Percentiles rank a stretch among this genome's conserved stretches.
Evolutionary conservation across 2,113 vertebrate species (phyloP).

Genomic region (Chamaea fasciata): DNA sequence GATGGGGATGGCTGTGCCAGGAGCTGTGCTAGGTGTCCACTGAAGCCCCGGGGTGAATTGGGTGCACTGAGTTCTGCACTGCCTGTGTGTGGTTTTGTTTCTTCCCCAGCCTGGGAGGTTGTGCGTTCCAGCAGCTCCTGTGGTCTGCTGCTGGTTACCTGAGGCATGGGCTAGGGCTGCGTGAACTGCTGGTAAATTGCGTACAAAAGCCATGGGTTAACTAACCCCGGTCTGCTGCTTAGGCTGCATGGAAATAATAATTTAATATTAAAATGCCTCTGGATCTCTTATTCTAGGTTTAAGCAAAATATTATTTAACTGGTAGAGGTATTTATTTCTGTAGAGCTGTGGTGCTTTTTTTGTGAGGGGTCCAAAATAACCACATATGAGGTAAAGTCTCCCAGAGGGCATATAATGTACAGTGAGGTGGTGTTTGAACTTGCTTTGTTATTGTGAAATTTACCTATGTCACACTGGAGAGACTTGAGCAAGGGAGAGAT

Average conservation of each 20-base stretch:
- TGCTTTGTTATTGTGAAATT: slow-evolving; percentile 55
- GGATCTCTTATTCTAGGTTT: not conserved
- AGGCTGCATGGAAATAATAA: not conserved
- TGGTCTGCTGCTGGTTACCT: not conserved
- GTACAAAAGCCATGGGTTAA: not conserved
- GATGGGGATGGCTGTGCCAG: not conserved
- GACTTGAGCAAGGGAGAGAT: slow-evolving; percentile 40
- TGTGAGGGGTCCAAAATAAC: slow-evolving; percentile 18
- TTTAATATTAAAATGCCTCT: not conserved
- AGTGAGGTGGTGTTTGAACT: slow-evolving; percentile 19
- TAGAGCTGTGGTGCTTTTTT: not conserved
- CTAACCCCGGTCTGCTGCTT: not conserved
- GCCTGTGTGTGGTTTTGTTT: not conserved
- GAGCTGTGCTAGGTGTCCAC: not conserved
- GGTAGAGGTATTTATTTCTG: not conserved
- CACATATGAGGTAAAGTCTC: not conserved
- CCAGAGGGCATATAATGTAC: not conserved
- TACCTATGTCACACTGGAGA: slow-evolving; percentile 52
- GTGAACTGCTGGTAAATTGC: not conserved
- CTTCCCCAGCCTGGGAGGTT: not conserved
- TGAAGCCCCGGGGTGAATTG: not conserved
- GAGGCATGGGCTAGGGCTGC: not conserved
- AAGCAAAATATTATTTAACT: not conserved
- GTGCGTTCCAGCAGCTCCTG: not conserved
- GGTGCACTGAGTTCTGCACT: not conserved